Percentiles rank a stretch among this genome's conserved stretches.
These are phyloP conservation scores for Amphiura filiformis DNA, from an alignment of 35 echinoderm and acorn worm genomes.

Conservation along the genomic window DNA sequence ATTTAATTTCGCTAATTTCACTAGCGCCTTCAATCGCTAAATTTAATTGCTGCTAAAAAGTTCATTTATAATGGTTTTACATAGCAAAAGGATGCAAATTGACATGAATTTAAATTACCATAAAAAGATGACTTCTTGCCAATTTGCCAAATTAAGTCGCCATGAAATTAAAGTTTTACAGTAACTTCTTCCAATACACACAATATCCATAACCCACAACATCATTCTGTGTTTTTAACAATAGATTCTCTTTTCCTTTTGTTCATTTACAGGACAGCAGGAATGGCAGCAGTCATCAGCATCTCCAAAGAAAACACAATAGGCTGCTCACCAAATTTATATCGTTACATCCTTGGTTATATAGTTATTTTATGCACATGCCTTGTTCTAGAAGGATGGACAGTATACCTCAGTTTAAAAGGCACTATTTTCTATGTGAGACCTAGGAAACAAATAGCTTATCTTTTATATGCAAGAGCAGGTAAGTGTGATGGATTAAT, in stretches of 20 bases:
- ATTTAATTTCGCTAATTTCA: too few species aligned
- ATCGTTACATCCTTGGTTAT: conserved; percentile 50
- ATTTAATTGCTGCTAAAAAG: too few species aligned
- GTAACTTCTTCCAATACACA: too few species aligned
- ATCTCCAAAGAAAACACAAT: conserved; percentile 5
- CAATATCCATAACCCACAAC: background rate
- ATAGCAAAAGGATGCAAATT: too few species aligned
- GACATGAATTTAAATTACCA: too few species aligned
- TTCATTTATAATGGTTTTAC: too few species aligned
- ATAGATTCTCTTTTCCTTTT: background rate
- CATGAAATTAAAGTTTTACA: too few species aligned
- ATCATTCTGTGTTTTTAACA: too few species aligned
- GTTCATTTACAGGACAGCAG: background rate
- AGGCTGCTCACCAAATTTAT: conserved; percentile 39
- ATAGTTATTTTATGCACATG: conserved; percentile 47
- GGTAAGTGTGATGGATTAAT: conserved; percentile 56
- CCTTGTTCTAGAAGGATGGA: conserved; percentile 49
- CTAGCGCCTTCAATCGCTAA: too few species aligned
- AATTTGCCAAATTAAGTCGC: too few species aligned
- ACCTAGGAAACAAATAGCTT: conserved; percentile 50
- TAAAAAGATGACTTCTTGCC: too few species aligned
- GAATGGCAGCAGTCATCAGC: conserved; percentile 14
- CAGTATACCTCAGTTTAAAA: conserved; percentile 59
- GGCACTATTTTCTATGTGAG: conserved; percentile 78
- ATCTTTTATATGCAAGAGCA: conserved; percentile 70